Percentiles rank a stretch among this genome's conserved stretches.
Conservation (phyloP, 2,113 vertebrate genomes). For the Xenopus tropicalis region UCB_Xtro_10.0 CM004444.2:30609001-30609500, state of each 20-base stretch:
- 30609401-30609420: constrained; percentile 50
- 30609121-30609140: no score
- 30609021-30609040: no score
- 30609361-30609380: constrained; percentile 45
- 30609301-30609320: constrained; percentile 60
- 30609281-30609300: constrained; percentile 60
- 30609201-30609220: constrained; percentile 64
- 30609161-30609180: constrained; percentile 15
- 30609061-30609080: no score
- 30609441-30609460: constrained; percentile 57
- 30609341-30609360: constrained; percentile 58
- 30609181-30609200: constrained; percentile 51
- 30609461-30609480: constrained; percentile 62
- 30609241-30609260: constrained; percentile 60
- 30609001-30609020: no score
- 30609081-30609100: no score
- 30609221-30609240: constrained; percentile 71
- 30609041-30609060: no score
- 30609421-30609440: constrained; percentile 59
- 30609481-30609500: constrained; percentile 72
- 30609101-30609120: no score
- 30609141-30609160: no score
- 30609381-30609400: neutral
- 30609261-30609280: constrained; percentile 81
- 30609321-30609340: constrained; percentile 46